Base-by-base conservation (phyloP, 2,113 vertebrate genomes). In the Hystrix cristata region DNA sequence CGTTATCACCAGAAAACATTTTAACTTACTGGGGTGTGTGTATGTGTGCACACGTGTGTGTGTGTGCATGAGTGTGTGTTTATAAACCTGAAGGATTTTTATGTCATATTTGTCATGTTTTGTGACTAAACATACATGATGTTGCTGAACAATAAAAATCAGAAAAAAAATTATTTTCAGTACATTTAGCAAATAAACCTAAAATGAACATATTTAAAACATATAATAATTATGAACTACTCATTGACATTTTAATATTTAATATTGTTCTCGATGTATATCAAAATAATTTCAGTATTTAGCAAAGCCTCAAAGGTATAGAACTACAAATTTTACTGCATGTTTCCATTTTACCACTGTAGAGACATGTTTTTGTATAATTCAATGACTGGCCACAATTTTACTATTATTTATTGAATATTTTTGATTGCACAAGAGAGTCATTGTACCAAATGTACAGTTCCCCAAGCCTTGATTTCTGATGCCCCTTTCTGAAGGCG, bases 1-100 rank as follows among this genome's bases (percentile, higher is more conserved):
- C 34, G 29, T 82, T 29, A 67, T 79, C 34, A 57, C 23, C 48
- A 29, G 7, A 88, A 83, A 95, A 64, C 19, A 0, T 62, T 60
- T 80, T 51, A 51, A 55, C 0, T 5, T 87, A 18, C 6, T 78
- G 31, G 2, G 0, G 43, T 53, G 21, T 31, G 29, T 29, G 0
- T n/a, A 27, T 51, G 15, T 38, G 1, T 53, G 18, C 14, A 1
- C 7, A 0, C 23, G 38, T 55, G 6, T 74, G 19, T 21, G 0
- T 53, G 13, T 79, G 18, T 86, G n/a, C 10, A 0, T 71, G 23
- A 67, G 13, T 71, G 11, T 82, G n/a, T 62, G 1, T 89, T 57
- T 87, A 55, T 34, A 18, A 59, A 43, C 3, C 10, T 96, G 34
- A n/a, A 84, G 10, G 16, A 90, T 92, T 94, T 72, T 2, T 2